Evolutionary conservation across 2,113 vertebrate genomes (phyloP).

Genomic region (Bubo bubo): DNA sequence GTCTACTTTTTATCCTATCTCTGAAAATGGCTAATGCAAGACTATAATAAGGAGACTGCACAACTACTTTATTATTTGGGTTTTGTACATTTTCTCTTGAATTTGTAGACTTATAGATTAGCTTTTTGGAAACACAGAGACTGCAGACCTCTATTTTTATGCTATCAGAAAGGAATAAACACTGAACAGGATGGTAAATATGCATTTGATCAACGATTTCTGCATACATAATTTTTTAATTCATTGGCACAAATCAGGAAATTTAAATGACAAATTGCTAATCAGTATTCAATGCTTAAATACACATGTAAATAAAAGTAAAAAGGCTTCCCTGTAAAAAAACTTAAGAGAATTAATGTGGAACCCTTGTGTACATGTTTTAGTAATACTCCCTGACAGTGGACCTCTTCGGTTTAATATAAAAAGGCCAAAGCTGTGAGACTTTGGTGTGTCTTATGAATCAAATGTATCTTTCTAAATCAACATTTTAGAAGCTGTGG

Average conservation of each 20-base stretch:
- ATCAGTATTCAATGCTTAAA: not conserved
- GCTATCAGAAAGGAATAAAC: not conserved
- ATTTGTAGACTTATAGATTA: not conserved
- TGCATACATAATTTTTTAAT: not conserved
- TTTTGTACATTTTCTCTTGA: not conserved
- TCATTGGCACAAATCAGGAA: not conserved
- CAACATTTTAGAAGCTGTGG: not conserved
- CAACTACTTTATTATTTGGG: not conserved
- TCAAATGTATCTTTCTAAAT: not conserved
- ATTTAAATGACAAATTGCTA: not conserved
- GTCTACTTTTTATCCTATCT: not conserved
- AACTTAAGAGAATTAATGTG: not conserved
- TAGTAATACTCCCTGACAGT: not conserved
- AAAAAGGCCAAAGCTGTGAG: not conserved
- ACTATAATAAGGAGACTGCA: not conserved
- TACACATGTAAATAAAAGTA: not conserved
- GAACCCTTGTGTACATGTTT: not conserved
- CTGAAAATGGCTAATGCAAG: not conserved
- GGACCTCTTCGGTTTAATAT: not conserved
- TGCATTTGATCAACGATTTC: not conserved
- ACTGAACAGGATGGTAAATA: not conserved
- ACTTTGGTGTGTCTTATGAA: not conserved
- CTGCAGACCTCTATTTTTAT: not conserved
- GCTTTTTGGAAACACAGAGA: not conserved
- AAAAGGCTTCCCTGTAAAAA: not conserved